These are phyloP conservation scores for Rhizoglyphus robini DNA, from an alignment of 1,140 invertebrate genomes.

Conservation along the genomic window DNA sequence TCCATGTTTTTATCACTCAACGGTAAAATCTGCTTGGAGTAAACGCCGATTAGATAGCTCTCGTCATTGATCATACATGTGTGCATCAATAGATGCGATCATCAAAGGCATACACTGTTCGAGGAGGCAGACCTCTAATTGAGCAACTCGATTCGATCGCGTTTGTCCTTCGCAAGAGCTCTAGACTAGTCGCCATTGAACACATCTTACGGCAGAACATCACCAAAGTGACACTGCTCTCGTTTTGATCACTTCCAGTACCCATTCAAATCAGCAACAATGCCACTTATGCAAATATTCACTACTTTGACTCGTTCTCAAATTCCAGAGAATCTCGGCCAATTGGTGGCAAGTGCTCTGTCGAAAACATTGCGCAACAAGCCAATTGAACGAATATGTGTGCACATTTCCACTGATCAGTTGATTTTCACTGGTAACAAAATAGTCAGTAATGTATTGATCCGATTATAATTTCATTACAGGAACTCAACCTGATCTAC, in stretches of 20 bases:
- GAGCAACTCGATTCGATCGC: too few species aligned
- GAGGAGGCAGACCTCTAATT: too few species aligned
- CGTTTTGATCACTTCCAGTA: neutral
- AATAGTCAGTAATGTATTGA: neutral
- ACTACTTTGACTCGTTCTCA: neutral
- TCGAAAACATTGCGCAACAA: conserved; percentile 11
- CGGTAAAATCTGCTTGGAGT: too few species aligned
- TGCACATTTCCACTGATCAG: neutral
- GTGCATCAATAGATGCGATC: too few species aligned
- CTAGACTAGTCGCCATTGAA: too few species aligned
- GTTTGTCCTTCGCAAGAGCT: too few species aligned
- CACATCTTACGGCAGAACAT: too few species aligned
- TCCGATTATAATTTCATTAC: neutral
- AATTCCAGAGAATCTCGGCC: conserved; percentile 12
- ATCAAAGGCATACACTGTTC: too few species aligned
- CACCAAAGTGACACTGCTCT: neutral
- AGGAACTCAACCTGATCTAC: neutral
- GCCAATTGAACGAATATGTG: neutral
- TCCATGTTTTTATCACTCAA: too few species aligned
- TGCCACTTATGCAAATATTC: conserved; percentile 8
- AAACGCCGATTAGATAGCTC: too few species aligned
- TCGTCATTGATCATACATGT: too few species aligned
- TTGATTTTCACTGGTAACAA: neutral
- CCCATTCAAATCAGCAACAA: neutral
- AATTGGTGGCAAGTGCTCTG: neutral